A percentile compares a stretch with the other conserved stretches of the same genome.
These are phyloP conservation scores for Suncus etruscus DNA, from an alignment of 2,113 vertebrate genomes.

Conservation along the genomic window DNA sequence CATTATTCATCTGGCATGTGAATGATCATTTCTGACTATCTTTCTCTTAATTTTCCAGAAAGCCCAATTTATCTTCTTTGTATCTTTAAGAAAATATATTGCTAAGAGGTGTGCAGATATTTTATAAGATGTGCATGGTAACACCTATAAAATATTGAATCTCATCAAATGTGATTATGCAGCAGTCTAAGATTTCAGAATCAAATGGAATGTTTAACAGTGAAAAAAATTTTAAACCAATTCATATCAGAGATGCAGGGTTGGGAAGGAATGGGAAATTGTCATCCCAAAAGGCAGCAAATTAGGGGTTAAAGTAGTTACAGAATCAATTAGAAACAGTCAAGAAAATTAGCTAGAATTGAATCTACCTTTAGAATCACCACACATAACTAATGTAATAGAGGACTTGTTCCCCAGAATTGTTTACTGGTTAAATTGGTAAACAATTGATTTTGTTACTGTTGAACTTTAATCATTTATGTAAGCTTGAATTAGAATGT, in stretches of 20 bases:
- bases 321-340: slow-evolving; percentile 15
- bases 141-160: slow-evolving; percentile 14
- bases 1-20: slow-evolving; percentile 32
- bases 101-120: neutral
- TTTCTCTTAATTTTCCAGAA: slow-evolving; percentile 18
- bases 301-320: neutral
- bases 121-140: slow-evolving; percentile 15
- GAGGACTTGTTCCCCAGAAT: neutral
- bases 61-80: neutral
- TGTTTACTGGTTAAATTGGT: neutral
- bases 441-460: neutral
- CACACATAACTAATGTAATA: slow-evolving; percentile 33
- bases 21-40: slow-evolving; percentile 36
- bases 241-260: neutral
- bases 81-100: slow-evolving; percentile 20
- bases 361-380: neutral
- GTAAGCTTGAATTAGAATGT: neutral
- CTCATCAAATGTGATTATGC: slow-evolving; percentile 14
- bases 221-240: neutral
- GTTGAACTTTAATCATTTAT: slow-evolving; percentile 13
- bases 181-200: neutral
- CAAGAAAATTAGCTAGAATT: slow-evolving; percentile 22
- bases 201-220: slow-evolving; percentile 38
- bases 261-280: neutral
- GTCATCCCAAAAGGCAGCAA: neutral